Evolutionary conservation across 2,888 invertebrate genomes (phyloP).

Genomic region (Brachyptera risi): DNA sequence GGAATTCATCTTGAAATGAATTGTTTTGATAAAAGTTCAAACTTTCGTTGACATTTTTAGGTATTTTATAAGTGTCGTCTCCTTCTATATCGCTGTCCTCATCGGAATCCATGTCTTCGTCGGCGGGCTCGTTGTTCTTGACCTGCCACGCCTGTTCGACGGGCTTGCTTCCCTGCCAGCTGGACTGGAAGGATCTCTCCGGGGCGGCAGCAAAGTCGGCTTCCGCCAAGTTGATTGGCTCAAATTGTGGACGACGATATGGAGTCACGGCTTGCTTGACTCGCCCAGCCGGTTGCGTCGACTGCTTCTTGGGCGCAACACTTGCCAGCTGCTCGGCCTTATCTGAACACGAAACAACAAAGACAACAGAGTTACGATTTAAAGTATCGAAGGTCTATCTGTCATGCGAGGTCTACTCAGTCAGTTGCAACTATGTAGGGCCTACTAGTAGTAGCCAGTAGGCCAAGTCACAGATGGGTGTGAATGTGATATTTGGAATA

Average conservation of each 20-base stretch:
- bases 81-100: background rate
- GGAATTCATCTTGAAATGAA: constrained; percentile 7
- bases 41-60: background rate
- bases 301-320: background rate
- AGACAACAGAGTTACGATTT: too few species aligned
- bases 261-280: constrained; percentile 31
- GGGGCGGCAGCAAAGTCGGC: constrained; percentile 38
- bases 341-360: constrained; percentile 26
- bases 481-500: too few species aligned
- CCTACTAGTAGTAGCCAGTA: too few species aligned
- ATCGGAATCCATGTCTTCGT: background rate
- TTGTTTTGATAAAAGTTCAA: constrained; percentile 7
- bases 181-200: background rate
- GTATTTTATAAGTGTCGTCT: background rate
- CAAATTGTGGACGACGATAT: constrained; percentile 39
- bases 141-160: background rate
- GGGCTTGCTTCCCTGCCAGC: background rate
- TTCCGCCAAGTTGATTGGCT: constrained; percentile 40
- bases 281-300: background rate
- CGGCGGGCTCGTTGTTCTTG: background rate
- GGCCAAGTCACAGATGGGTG: too few species aligned
- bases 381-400: too few species aligned
- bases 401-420: too few species aligned
- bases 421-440: too few species aligned
- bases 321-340: constrained; percentile 30